phyloP scores from a whole-genome alignment of 2,113 vertebrate species.

The Gymnobelideus leadbeateri region DNA sequence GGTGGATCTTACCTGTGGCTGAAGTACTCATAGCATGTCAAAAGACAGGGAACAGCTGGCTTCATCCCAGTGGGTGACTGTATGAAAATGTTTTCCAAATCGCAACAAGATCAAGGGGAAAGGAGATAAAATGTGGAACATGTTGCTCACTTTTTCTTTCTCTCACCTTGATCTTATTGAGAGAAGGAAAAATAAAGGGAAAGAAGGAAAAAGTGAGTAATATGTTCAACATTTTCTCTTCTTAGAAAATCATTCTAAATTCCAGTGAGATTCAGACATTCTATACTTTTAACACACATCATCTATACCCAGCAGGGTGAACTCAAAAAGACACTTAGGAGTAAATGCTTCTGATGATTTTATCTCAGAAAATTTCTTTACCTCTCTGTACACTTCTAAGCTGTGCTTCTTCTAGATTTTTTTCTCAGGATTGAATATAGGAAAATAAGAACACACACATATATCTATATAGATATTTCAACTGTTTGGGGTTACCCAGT shows the following conservation, averaged over 20 bases:
- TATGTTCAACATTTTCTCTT: not conserved
- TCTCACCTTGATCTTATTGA: not conserved
- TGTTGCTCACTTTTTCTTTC: not conserved
- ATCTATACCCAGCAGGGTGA: not conserved
- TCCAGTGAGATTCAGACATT: not conserved
- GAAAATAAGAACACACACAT: not conserved
- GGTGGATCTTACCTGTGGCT: conserved; percentile 7
- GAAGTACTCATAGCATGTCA: conserved; percentile 59
- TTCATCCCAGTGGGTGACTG: conserved; percentile 37
- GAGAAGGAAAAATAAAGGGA: not conserved
- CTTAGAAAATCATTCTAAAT: conserved; percentile 47
- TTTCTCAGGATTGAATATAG: not conserved
- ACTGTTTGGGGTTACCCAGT: not conserved
- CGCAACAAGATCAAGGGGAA: conserved; percentile 8
- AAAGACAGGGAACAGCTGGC: conserved; percentile 54
- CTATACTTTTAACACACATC: not conserved
- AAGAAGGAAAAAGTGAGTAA: not conserved
- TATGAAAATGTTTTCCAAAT: conserved; percentile 49
- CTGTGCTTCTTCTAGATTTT: not conserved
- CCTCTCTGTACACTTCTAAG: not conserved
- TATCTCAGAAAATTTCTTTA: not conserved
- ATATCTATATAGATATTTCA: not conserved
- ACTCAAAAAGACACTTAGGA: not conserved
- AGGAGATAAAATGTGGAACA: not conserved
- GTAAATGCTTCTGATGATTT: not conserved